Conservation (phyloP, 1,140 invertebrate species). For the Drosophila eugracilis region DNA sequence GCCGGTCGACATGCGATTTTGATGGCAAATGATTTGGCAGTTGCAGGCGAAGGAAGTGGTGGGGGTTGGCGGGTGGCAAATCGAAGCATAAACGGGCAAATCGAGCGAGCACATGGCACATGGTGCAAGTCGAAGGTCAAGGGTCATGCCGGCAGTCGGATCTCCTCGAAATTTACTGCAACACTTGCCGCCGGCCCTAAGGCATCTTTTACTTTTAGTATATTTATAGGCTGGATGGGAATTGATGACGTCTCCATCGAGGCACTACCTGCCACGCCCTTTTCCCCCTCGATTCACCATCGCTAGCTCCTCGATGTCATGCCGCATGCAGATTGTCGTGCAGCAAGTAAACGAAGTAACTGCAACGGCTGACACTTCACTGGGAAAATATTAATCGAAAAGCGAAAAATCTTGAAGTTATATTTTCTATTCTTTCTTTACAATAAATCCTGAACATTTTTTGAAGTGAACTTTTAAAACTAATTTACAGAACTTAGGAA, state of each 20-base stretch:
- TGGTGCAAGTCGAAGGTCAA: slow-evolving; percentile 75
- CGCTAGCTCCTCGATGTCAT: slow-evolving; percentile 14
- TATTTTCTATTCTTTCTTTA: no score
- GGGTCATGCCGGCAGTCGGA: slow-evolving; percentile 62
- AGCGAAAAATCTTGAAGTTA: neutral
- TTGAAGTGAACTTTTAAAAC: no score
- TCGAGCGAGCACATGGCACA: slow-evolving; percentile 37
- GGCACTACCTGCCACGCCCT: neutral
- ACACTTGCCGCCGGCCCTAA: slow-evolving; percentile 59
- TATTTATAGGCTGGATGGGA: slow-evolving; percentile 50
- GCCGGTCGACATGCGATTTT: slow-evolving; percentile 66
- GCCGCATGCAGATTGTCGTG: slow-evolving; percentile 56
- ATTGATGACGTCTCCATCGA: slow-evolving; percentile 56
- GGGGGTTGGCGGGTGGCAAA: slow-evolving; percentile 14
- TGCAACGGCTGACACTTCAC: slow-evolving; percentile 21
- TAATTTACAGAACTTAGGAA: no score
- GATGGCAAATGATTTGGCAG: slow-evolving; percentile 74
- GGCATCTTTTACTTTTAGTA: slow-evolving; percentile 30
- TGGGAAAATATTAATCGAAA: neutral
- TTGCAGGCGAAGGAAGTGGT: slow-evolving; percentile 9
- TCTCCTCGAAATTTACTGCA: slow-evolving; percentile 76
- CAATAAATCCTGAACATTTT: no score
- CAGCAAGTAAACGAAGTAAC: slow-evolving; percentile 37
- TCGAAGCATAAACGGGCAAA: slow-evolving; percentile 59
- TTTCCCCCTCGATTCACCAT: neutral